Percentiles rank a stretch among this genome's conserved stretches.
These are phyloP conservation scores for Dicyrtoma fusca DNA, from an alignment of 2,888 invertebrate species.

Conservation along the genomic window DNA sequence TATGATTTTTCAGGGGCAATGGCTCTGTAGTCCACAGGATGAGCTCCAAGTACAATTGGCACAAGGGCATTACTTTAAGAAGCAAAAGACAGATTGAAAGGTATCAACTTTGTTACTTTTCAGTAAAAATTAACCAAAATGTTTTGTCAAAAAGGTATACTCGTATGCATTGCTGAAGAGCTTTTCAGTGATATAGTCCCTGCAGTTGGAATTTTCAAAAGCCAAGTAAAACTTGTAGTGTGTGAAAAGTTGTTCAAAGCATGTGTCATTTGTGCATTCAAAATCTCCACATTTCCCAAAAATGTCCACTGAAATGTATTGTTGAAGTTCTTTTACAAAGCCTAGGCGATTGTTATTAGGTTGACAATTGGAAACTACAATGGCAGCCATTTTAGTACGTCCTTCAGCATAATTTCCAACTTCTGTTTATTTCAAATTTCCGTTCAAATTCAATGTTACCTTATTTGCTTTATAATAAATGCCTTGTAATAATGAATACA, in stretches of 20 bases:
- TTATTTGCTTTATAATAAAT: too few relatives aligned
- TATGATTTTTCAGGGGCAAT: conserved; percentile 1
- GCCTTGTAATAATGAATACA: too few relatives aligned
- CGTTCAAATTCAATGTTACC: too few relatives aligned
- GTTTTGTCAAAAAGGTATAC: too few relatives aligned
- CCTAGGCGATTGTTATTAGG: conserved; percentile 67
- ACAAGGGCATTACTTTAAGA: neutral
- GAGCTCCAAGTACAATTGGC: too few relatives aligned
- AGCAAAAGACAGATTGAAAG: neutral
- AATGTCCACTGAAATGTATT: conserved; percentile 86
- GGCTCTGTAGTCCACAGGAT: neutral
- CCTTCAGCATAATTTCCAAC: conserved; percentile 45
- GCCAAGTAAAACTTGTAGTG: conserved; percentile 59
- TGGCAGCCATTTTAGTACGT: conserved; percentile 50
- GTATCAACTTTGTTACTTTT: too few relatives aligned
- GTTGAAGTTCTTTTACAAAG: conserved; percentile 82
- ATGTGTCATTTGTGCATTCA: conserved; percentile 80
- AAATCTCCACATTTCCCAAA: conserved; percentile 87
- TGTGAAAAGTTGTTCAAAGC: conserved; percentile 48
- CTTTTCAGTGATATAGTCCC: too few relatives aligned
- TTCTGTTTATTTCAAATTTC: too few relatives aligned
- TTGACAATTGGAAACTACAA: conserved; percentile 52
- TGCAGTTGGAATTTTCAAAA: conserved; percentile 58
- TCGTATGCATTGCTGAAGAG: too few relatives aligned
- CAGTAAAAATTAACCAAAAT: too few relatives aligned